A percentile compares a stretch with the other conserved stretches of the same genome.
phyloP scores from a whole-genome alignment of 2,888 invertebrate species.

The Drosophila quinaria region DNA sequence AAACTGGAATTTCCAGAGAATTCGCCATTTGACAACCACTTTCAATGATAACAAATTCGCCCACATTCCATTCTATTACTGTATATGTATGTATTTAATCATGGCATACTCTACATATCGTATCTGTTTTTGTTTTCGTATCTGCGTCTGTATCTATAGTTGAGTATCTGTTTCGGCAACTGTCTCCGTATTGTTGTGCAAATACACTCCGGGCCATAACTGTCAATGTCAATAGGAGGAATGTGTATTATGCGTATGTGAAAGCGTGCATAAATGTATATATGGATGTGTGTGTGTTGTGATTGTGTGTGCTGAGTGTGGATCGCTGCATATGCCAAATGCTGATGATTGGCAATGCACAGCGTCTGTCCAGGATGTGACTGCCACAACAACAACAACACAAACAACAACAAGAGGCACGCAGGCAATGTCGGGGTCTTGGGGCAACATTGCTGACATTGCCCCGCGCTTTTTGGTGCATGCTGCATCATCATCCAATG shows the following conservation, averaged over 20 bases:
- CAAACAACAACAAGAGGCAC: too few relatives aligned
- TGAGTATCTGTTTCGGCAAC: constrained; percentile 6
- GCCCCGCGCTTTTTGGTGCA: constrained; percentile 9
- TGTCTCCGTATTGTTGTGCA: constrained; percentile 46
- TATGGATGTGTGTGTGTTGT: constrained; percentile 1
- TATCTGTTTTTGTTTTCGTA: not conserved
- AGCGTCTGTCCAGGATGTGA: constrained; percentile 53
- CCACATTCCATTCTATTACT: not conserved
- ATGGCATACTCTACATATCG: not conserved
- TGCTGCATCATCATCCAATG: constrained; percentile 20
- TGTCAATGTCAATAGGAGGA: constrained; percentile 73
- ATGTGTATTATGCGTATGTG: constrained; percentile 11
- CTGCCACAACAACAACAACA: constrained; percentile 29
- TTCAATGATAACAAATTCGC: not conserved
- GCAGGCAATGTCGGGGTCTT: constrained; percentile 16
- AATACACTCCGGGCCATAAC: constrained; percentile 74
- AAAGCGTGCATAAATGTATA: not conserved
- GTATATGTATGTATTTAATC: not conserved
- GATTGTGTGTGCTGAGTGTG: constrained; percentile 12
- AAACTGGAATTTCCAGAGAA: not conserved
- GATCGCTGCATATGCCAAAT: constrained; percentile 43
- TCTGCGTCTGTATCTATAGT: not conserved
- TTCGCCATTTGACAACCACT: not conserved
- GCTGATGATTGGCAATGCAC: constrained; percentile 58
- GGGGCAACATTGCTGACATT: constrained; percentile 26